These are phyloP conservation scores for Ctenopoma kingsleyae DNA, from an alignment of 2,797 vertebrate species.

Conservation along the genomic window DNA sequence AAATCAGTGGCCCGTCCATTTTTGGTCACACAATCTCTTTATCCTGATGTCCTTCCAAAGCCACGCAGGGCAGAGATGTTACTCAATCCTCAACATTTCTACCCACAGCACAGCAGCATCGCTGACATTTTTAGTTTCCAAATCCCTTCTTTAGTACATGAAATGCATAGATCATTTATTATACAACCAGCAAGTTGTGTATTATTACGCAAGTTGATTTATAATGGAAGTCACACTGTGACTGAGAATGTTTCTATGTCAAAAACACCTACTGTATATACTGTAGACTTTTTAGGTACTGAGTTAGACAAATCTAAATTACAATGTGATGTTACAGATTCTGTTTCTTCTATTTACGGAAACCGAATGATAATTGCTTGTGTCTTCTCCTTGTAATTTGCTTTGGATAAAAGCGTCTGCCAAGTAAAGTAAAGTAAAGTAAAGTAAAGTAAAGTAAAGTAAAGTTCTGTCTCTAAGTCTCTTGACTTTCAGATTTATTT, in stretches of 20 bases:
- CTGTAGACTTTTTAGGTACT: too few relatives aligned
- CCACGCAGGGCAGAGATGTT: conserved; percentile 20
- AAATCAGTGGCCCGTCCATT: conserved; percentile 30
- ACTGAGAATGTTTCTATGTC: neutral
- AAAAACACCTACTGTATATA: neutral
- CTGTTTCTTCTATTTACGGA: too few relatives aligned
- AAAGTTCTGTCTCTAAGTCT: neutral
- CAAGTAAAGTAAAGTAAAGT: too few relatives aligned
- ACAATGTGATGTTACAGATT: neutral
- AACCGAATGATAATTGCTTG: too few relatives aligned
- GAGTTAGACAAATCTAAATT: neutral
- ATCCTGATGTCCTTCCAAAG: conserved; percentile 49
- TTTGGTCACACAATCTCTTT: conserved; percentile 51
- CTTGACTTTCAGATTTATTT: conserved; percentile 9
- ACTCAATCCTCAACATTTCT: conserved; percentile 31
- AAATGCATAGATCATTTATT: conserved; percentile 46
- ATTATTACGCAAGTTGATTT: conserved; percentile 36
- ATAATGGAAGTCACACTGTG: conserved; percentile 6
- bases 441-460: too few relatives aligned
- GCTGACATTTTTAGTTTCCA: conserved; percentile 33
- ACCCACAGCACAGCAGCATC: conserved; percentile 8
- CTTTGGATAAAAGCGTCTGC: too few relatives aligned
- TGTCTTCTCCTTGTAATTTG: too few relatives aligned
- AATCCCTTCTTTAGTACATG: conserved; percentile 48
- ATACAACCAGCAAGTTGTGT: conserved; percentile 20